Percentiles rank a stretch among this genome's conserved stretches.
phyloP scores from a whole-genome alignment of 2,888 invertebrate genomes.

The Acanthopleura granulata region DNA sequence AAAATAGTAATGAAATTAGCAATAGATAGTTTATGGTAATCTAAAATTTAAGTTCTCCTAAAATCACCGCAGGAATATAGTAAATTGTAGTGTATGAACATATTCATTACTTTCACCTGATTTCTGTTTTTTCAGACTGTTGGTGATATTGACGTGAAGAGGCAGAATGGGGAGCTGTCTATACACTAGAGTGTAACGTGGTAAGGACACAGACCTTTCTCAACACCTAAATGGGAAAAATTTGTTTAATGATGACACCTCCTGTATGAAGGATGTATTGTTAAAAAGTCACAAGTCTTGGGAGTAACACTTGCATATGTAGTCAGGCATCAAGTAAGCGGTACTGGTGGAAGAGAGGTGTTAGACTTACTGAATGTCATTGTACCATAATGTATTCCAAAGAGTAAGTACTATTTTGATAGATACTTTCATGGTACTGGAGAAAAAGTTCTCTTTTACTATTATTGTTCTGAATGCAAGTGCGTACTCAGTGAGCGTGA shows the following conservation, averaged over 20 bases:
- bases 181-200: too few species aligned
- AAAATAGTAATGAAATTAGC: too few species aligned
- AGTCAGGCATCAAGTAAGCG: neutral
- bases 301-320: neutral
- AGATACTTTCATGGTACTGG: neutral
- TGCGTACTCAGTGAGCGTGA: neutral
- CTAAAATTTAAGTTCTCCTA: too few species aligned
- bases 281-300: constrained; percentile 1
- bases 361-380: neutral
- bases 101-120: too few species aligned
- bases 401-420: neutral
- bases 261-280: neutral
- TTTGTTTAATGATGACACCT: neutral
- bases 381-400: neutral
- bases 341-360: neutral
- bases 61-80: too few species aligned
- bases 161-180: too few species aligned
- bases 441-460: neutral
- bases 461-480: neutral
- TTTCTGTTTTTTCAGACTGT: too few species aligned
- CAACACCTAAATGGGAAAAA: neutral
- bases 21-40: too few species aligned
- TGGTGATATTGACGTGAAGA: too few species aligned
- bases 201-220: neutral
- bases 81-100: too few species aligned